phyloP scores from a whole-genome alignment of 2,797 vertebrate species.

The Poeciliopsis paucimaculata region DNA sequence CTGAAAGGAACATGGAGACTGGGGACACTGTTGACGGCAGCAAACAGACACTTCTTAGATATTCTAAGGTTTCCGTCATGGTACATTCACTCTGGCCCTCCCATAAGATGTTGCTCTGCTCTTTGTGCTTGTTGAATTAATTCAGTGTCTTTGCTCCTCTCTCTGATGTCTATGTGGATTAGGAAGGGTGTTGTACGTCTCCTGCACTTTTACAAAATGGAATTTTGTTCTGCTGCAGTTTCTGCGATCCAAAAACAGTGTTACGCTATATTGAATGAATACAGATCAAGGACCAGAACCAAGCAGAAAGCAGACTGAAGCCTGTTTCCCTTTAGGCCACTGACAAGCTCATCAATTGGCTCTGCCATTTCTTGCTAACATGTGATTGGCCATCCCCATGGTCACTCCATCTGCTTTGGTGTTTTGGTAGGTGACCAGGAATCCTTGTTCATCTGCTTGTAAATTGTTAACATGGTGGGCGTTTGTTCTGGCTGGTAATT shows the following conservation, averaged over 20 bases:
- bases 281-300: background rate
- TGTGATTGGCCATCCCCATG: background rate
- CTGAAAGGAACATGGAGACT: slow-evolving; percentile 10
- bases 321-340: background rate
- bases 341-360: background rate
- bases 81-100: slow-evolving; percentile 28
- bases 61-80: slow-evolving; percentile 37
- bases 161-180: slow-evolving; percentile 14
- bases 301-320: background rate
- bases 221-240: background rate
- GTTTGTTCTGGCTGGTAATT: background rate
- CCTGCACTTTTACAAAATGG: background rate
- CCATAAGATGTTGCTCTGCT: slow-evolving; percentile 30
- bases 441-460: background rate
- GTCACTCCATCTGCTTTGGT: background rate
- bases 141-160: slow-evolving; percentile 41
- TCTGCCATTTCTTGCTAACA: background rate
- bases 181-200: background rate
- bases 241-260: background rate
- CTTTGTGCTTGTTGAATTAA: slow-evolving; percentile 37
- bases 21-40: slow-evolving; percentile 19
- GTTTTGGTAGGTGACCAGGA: background rate
- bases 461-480: background rate
- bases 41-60: slow-evolving; percentile 10
- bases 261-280: background rate